Evolutionary conservation across 2,113 vertebrate species (phyloP), one percentile per base, ranked within the genome.

Genomic region (Panthera uncia): DNA sequence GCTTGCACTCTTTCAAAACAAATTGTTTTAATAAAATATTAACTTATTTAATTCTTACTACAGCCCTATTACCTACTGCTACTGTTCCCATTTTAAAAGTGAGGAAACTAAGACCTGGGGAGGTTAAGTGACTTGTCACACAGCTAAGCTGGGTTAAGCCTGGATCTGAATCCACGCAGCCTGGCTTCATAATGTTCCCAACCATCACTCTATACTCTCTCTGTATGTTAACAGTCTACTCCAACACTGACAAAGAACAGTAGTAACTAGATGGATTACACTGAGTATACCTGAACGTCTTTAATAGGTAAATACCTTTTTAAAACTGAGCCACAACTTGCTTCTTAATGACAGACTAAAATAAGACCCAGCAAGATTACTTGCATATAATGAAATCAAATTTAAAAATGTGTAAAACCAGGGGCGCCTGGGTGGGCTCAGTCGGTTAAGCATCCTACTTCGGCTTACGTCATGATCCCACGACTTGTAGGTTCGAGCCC

Each of bases 291-390:
- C 71, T 19, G 85, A 66, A 48, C 3, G 29, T 80, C 41, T 74
- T 92, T 9, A 93, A 86, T 19, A 93, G 55, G 36, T 45, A 93
- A 89, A 73, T 13, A 73, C 25, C 21, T 38, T 57, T 89, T 33
- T 25, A 11, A 52, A 84, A 93, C 68, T 12, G 63, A 85, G 41
- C 50, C 45, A 89, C 55, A 16, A 66, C 74, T 88, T 80, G 38
- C 48, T 85, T 96, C 45, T 95, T 63, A 89, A 89, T 55, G 48
- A 95, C 19, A 84, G 36, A 80, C 65, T 63, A 93, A 85, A 83
- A 89, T n/a, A 76, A 95, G 48, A 88, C 18, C 33, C 63, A 78
- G 27, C 16, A 76, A 92, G 74, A 69, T 25, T 48, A 79, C 19
- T 50, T n/a, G 4, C 19, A 86, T 33, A 61, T 81, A 90, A 83